A percentile compares a stretch with the other conserved stretches of the same genome.
phyloP scores from a whole-genome alignment of 2,797 vertebrate genomes.

The Octomys mimax region DNA sequence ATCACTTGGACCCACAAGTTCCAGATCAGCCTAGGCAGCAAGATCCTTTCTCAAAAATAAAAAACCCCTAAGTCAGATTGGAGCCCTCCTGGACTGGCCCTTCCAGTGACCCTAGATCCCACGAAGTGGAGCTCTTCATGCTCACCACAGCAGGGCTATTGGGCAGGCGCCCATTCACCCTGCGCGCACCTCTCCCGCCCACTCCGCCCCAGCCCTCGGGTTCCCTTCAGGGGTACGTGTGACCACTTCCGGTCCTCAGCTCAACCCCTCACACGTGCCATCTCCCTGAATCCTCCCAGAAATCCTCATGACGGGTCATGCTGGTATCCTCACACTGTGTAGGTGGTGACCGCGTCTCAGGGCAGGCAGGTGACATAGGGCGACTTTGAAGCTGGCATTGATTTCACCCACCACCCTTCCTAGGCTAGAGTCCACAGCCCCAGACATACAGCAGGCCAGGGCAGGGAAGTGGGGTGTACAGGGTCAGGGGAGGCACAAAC shows the following conservation, averaged over 20 bases:
- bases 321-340: not conserved
- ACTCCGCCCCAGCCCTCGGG: not conserved
- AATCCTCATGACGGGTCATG: not conserved
- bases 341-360: not conserved
- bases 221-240: not conserved
- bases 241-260: not conserved
- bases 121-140: not conserved
- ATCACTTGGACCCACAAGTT: too few relatives aligned
- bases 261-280: not conserved
- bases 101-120: not conserved
- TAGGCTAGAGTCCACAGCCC: not conserved
- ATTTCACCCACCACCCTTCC: not conserved
- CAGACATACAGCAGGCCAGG: not conserved
- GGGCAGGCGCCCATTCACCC: not conserved
- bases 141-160: not conserved
- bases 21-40: too few relatives aligned
- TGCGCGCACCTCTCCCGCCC: not conserved
- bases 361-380: not conserved
- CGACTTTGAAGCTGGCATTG: not conserved
- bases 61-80: not conserved
- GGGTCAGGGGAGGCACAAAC: not conserved
- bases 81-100: not conserved
- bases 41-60: not conserved
- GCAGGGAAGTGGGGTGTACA: fast-evolving
- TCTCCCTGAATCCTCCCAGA: not conserved